Evolutionary conservation across 2,113 vertebrate genomes (phyloP), one percentile per base, ranked within the genome.

Genomic region (Globicephala melas): DNA sequence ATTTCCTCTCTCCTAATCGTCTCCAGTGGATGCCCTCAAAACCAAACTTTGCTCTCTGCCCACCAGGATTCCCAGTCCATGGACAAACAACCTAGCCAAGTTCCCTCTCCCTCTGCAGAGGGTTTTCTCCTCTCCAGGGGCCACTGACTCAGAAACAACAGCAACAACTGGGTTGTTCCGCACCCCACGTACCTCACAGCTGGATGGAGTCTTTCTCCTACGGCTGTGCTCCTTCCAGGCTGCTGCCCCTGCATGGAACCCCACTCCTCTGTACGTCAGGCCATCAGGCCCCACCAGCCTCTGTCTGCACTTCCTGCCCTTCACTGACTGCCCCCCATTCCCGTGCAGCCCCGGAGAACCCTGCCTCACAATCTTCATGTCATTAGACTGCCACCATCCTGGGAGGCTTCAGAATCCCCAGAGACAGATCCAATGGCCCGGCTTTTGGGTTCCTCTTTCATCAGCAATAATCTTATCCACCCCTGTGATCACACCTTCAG

Each of bases 71-170:
- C 70, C 87, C 12, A 47, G 7, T 28, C 28, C 38, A 5, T 21
- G 47, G 0, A 41, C 33, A 38, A 65, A 6, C 1, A 26, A 7
- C 7, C 4, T 6, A 28, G 26, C 5, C 5, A 10, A 3, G 0
- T 33, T 2, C 36, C 28, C 11, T 14, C 7, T 8, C 31, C 26
- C 63, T 65, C 31, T 6, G 15, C 28, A 76, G 38, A 63, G 1
- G 11, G 18, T 6, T 55, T 38, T 70, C 65, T 80, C 12, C 36
- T 58, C 41, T 23, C 21, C 14, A 1, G 15, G 38, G 0, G 1
- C 8, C 20, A 8, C 0, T 23, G 23, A n/a, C n/a, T 71, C 50
- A 31, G 33, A 15, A 58, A 2, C 44, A 71, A 36, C 0, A 38
- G 60, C n/a, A 74, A 12, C 4, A 9, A 20, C 38, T n/a, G 77